Conservation (phyloP, 2,797 vertebrate species). For the Mormyrus proboscirostris region DNA sequence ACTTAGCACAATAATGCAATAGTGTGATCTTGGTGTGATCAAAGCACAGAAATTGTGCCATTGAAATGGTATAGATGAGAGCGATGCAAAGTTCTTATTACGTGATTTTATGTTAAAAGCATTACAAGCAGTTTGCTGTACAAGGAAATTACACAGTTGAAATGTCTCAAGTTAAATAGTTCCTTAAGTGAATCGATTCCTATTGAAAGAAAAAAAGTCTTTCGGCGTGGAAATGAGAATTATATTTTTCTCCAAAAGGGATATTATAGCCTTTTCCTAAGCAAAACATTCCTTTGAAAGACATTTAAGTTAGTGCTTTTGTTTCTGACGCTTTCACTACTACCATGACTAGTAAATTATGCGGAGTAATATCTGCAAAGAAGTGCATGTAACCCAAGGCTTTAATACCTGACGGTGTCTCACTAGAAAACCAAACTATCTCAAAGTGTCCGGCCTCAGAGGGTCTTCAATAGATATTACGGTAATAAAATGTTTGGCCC, state of each 20-base stretch:
- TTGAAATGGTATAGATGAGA: background rate
- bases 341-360: background rate
- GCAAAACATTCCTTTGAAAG: background rate
- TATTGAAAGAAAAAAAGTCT: background rate
- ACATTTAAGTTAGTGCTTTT: background rate
- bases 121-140: background rate
- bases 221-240: background rate
- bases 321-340: background rate
- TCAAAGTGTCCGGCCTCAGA: background rate
- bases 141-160: background rate
- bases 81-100: background rate
- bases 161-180: background rate
- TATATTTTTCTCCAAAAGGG: background rate
- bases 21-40: conserved; percentile 2
- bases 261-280: background rate
- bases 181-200: background rate
- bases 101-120: background rate
- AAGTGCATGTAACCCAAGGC: background rate
- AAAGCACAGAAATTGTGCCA: conserved; percentile 1
- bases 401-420: background rate
- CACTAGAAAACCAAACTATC: background rate
- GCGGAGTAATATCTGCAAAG: background rate
- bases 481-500: background rate
- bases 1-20: background rate
- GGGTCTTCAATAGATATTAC: background rate